Base-by-base conservation (phyloP, 2,113 vertebrate genomes). In the Micromys minutus region DNA sequence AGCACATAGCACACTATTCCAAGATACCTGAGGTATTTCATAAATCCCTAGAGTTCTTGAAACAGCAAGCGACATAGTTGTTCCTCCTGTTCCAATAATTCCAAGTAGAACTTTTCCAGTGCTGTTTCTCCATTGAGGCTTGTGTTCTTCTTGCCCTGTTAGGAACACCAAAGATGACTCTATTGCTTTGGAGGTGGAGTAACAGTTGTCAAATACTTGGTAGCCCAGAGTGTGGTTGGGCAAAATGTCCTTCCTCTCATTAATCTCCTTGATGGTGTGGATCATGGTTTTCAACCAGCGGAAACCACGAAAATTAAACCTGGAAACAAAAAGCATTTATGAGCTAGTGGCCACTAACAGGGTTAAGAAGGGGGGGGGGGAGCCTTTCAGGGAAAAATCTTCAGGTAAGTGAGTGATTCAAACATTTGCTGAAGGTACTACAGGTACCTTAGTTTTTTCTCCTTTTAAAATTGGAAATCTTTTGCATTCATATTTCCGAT, bases 251-350 rank as follows among this genome's bases (percentile, higher is more conserved):
- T n/a, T n/a, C n/a, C n/a, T n/a, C n/a, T n/a, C n/a, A n/a, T n/a
- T n/a, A n/a, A n/a, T n/a, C n/a, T n/a, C n/a, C n/a, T n/a, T n/a
- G n/a, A n/a, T n/a, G n/a, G n/a, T n/a, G n/a, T n/a, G n/a, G n/a
- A 99, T 98, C 99, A 99, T 99, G 57, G 98, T 98, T 98, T 99
- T 98, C 75, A 99, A 98, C 99, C 99, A 99, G 81, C 98, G 98
- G 97, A 99, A 99, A 17, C 98, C 98, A 1, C 98, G 96, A 92
- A 99, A 99, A 96, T 99, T 99, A 97, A 99, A 99, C 75, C 99
- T 99, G 97, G 10, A 91, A 76, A 95, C 69, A 42, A 96, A 93
- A 94, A 16, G 31, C 5, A 42, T 90, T 90, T 45, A 26, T 96
- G 10, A 91, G 57, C 8, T 26, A 15, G 50, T 39, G 11, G 9